Evolutionary conservation across 2,113 vertebrate genomes (phyloP).

Genomic region (Kryptolebias marmoratus): DNA sequence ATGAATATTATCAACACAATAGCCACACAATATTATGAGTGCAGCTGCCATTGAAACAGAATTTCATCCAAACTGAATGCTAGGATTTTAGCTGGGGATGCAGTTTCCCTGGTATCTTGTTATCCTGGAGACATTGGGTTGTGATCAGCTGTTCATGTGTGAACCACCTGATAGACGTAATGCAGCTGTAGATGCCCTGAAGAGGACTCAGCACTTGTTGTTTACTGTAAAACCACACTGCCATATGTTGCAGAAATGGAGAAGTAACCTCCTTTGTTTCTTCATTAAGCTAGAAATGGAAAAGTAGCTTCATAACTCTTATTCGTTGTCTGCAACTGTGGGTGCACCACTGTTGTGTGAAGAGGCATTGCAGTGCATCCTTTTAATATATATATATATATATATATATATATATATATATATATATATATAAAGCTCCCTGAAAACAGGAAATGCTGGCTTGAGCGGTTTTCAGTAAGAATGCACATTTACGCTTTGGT

Average conservation of each 20-base stretch:
- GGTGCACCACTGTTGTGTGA: slow-evolving; percentile 35
- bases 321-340: slow-evolving; percentile 39
- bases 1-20: slow-evolving; percentile 12
- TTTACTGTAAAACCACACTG: slow-evolving; percentile 35
- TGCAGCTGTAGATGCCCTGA: slow-evolving; percentile 39
- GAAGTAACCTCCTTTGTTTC: too few relatives aligned
- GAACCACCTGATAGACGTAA: slow-evolving; percentile 39
- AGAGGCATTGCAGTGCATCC: slow-evolving; percentile 16
- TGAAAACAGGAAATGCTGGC: slow-evolving; percentile 65
- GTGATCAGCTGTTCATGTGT: slow-evolving; percentile 29
- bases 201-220: slow-evolving; percentile 44
- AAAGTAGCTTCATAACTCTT: slow-evolving; percentile 31
- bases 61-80: neutral
- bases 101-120: slow-evolving; percentile 27
- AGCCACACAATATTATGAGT: slow-evolving; percentile 14
- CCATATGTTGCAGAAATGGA: slow-evolving; percentile 17
- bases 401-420: slow-evolving; percentile 11
- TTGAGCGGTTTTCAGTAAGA: slow-evolving; percentile 65
- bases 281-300: slow-evolving; percentile 4
- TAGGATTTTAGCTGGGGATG: neutral
- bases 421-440: slow-evolving; percentile 43
- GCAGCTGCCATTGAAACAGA: neutral
- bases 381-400: neutral
- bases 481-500: slow-evolving; percentile 64
- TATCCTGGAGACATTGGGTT: slow-evolving; percentile 31